These are phyloP conservation scores for Agrochola circellaris DNA, from an alignment of 2,888 invertebrate species.

Conservation along the genomic window DNA sequence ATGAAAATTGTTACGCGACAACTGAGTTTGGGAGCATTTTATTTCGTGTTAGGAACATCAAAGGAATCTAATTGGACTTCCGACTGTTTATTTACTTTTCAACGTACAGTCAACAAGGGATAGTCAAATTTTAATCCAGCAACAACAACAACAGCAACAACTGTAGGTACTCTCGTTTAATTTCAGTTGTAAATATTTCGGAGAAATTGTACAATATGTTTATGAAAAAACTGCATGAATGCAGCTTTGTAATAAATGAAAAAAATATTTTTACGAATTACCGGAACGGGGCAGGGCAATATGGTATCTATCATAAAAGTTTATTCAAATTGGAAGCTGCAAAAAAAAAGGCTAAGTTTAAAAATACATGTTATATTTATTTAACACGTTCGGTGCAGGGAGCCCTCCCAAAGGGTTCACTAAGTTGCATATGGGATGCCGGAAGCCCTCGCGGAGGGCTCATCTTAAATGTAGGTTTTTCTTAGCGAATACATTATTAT, in stretches of 20 bases:
- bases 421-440: too few relatives aligned
- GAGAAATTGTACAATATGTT: neutral
- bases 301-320: neutral
- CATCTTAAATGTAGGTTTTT: too few relatives aligned
- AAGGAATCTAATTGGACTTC: conserved; percentile 74
- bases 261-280: too few relatives aligned
- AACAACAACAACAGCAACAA: conserved; percentile 10
- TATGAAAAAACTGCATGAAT: neutral
- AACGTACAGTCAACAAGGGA: conserved; percentile 41
- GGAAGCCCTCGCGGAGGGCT: too few relatives aligned
- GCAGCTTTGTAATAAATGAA: neutral
- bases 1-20: conserved; percentile 88
- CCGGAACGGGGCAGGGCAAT: neutral
- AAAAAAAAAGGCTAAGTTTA: neutral
- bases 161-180: conserved; percentile 14
- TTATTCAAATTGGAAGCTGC: neutral
- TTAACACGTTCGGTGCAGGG: too few relatives aligned
- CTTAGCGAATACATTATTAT: too few relatives aligned
- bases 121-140: conserved; percentile 38
- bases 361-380: neutral
- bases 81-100: conserved; percentile 59
- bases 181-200: neutral
- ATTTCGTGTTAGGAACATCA: conserved; percentile 81
- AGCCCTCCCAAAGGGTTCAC: too few relatives aligned
- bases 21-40: conserved; percentile 83